phyloP scores from a whole-genome alignment of 2,888 invertebrate genomes.

The Bugula neritina region DNA sequence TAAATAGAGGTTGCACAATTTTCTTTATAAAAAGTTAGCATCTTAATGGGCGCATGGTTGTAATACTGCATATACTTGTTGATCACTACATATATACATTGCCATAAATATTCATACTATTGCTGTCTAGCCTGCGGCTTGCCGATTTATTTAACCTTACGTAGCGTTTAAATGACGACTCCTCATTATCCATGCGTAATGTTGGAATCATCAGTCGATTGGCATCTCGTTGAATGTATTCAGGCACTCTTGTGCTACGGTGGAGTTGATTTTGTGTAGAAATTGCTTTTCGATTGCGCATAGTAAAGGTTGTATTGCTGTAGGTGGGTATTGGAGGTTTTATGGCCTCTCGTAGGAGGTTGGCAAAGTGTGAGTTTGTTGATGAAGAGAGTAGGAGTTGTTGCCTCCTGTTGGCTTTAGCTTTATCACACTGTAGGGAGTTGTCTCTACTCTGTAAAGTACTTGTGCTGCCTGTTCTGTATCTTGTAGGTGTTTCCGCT shows the following conservation, averaged over 20 bases:
- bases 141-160: slow-evolving; percentile 18
- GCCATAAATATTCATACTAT: not conserved
- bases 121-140: not conserved
- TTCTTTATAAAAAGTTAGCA: too few species aligned
- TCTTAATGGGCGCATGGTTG: too few species aligned
- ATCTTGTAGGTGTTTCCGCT: not conserved
- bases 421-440: not conserved
- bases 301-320: not conserved
- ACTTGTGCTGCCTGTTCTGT: not conserved
- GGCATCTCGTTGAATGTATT: not conserved
- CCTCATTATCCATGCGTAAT: slow-evolving; percentile 10
- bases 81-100: not conserved
- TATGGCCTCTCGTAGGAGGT: not conserved
- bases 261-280: too few species aligned
- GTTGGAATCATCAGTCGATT: not conserved
- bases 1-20: too few species aligned
- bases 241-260: not conserved
- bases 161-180: not conserved
- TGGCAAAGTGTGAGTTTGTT: not conserved
- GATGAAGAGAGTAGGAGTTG: not conserved
- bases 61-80: not conserved
- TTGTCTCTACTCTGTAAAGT: not conserved
- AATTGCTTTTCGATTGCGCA: not conserved
- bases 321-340: not conserved
- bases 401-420: not conserved